Base-by-base conservation (phyloP, 1,140 invertebrate genomes). In the Paracyclopina nana region DNA sequence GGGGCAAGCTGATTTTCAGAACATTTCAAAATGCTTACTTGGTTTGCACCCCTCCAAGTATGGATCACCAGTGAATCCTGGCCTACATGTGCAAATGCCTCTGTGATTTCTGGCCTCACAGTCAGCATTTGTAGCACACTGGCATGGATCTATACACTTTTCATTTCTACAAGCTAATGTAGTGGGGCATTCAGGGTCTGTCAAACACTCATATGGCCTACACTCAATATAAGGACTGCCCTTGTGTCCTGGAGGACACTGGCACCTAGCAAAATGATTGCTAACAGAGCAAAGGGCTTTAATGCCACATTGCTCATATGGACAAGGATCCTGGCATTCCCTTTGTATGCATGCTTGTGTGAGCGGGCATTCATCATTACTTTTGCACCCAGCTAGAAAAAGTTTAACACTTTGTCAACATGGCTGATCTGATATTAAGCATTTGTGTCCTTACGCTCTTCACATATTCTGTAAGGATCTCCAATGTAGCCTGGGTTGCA, bases 31-130 rank as follows among this genome's bases (percentile, higher is more conserved):
- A n/a, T 18, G 8, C 20, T 27, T 25, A 46, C 26, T 46, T 22
- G 44, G 26, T 25, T 46, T 24, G 24, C 45, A 48, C 16, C 20
- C 45, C 6, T 9, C 52, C 27, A 43, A 29, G 59, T 78, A 71
- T 8, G 82, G 76, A 67, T 87, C 81, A 2, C 85, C 85, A 28
- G 74, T 72, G 61, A 82, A 91, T 27, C 77, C 78, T 2, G 76
- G 67, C 42, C 72, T 65, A 59, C 85, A 91, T 14, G 72, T 75
- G 57, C 45, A 48, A 18, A 16, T 25, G 8, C 25, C 45, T 48
- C 18, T 14, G 30, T 48, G 63, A 16, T 58, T 56, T n/a, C 56
- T 50, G 1, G 80, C 76, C 45, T 72, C 67, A 61, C 78, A 80
- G 56, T 73, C 67, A 3, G 78, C 73, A 60, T 77, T 75, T 29